These are phyloP conservation scores for Apaloderma vittatum DNA, from an alignment of 2,113 vertebrate species.

Conservation along the genomic window DNA sequence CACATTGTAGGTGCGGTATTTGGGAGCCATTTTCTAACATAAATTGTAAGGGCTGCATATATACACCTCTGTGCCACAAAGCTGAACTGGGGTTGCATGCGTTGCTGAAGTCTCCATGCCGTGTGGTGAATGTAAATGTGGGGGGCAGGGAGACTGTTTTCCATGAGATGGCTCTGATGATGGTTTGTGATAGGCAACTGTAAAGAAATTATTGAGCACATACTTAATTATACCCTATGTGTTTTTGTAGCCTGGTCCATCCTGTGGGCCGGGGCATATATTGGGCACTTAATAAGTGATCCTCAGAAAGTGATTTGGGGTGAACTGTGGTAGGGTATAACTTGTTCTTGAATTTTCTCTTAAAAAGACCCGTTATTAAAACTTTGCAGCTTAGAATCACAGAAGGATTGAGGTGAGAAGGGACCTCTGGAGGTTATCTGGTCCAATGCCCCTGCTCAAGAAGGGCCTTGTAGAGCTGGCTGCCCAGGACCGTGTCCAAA, in stretches of 20 bases:
- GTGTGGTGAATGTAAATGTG: background rate
- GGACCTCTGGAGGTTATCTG: background rate
- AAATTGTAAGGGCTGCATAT: background rate
- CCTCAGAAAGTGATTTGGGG: background rate
- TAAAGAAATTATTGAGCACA: background rate
- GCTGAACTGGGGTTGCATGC: background rate
- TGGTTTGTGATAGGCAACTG: background rate
- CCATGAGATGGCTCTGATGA: background rate
- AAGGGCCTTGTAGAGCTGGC: background rate
- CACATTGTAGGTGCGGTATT: fast-evolving
- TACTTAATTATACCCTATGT: background rate
- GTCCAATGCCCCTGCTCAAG: background rate
- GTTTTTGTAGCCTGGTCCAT: background rate
- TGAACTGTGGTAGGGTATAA: background rate
- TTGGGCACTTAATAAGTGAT: background rate
- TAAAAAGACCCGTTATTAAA: background rate
- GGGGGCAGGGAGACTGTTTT: background rate
- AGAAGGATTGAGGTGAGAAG: background rate
- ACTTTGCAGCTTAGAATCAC: background rate
- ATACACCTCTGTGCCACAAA: background rate
- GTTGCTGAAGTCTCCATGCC: background rate
- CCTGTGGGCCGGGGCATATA: background rate
- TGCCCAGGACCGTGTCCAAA: background rate
- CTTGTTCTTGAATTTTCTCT: background rate
- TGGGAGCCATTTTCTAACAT: background rate